These are phyloP conservation scores for Apostichopus californicus DNA, from an alignment of 35 echinoderm and acorn worm genomes.

Conservation along the genomic window DNA sequence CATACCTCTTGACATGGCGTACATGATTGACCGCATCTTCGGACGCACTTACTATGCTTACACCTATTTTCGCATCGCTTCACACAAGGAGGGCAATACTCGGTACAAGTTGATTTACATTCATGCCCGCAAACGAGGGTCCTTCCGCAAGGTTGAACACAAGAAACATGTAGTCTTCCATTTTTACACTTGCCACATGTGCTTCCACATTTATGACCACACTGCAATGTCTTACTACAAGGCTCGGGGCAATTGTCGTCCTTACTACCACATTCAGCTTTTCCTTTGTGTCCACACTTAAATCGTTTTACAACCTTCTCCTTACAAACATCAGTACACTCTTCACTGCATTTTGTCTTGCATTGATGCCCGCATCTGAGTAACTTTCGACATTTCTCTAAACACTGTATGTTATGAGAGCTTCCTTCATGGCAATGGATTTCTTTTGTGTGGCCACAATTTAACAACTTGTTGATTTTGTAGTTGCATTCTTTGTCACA, in stretches of 20 bases:
- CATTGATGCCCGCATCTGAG: conserved; percentile 78
- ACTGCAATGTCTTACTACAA: conserved; percentile 61
- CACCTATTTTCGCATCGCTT: conserved; percentile 82
- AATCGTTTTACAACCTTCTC: conserved; percentile 26
- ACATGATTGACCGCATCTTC: conserved; percentile 64
- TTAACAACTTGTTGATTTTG: conserved; percentile 49
- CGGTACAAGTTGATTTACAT: conserved; percentile 72
- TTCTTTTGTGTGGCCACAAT: conserved; percentile 61
- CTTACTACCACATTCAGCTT: conserved; percentile 62
- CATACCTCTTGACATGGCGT: conserved; percentile 70
- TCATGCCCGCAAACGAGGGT: conserved; percentile 83
- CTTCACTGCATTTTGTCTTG: conserved; percentile 68
- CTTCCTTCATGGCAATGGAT: conserved; percentile 57
- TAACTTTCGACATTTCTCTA: conserved; percentile 36
- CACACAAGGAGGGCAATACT: conserved; percentile 81
- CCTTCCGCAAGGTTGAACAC: conserved; percentile 69
- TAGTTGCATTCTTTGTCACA: conserved; percentile 56
- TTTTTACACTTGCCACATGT: conserved; percentile 71
- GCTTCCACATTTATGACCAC: conserved; percentile 77
- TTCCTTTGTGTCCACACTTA: conserved; percentile 77
- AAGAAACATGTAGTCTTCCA: conserved; percentile 75
- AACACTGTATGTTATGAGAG: conserved; percentile 37
- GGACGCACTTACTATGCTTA: conserved; percentile 71
- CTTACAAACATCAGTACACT: conserved; percentile 64
- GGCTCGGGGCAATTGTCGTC: conserved; percentile 63